Evolutionary conservation across 2,797 vertebrate genomes (phyloP), one percentile per base, ranked within the genome.

Genomic region (Ispidina lecontei): DNA sequence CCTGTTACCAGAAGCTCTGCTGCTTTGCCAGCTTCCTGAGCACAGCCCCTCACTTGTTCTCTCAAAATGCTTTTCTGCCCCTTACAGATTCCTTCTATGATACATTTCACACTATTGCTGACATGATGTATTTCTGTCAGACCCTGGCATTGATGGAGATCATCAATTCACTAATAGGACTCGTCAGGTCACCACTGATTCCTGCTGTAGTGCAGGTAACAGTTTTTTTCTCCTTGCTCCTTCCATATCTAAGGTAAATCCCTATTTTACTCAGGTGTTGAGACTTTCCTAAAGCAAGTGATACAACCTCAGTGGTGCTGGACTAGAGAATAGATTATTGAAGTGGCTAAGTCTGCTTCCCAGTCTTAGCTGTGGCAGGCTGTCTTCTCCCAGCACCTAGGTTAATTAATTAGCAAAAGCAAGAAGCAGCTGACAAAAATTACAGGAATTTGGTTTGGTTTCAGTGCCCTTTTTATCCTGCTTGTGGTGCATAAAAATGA

Each of bases 51-150:
- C 6, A 26, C 47, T 68, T 67, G 21, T 58, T 70, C 47, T 91
- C 85, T 63, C 26, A 71, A 56, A 43, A 9, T 4, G 12, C 18
- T 75, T 55, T 74, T 88, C 51, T 56, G 82, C 89, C 60, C 89
- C 51, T 94, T 89, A 58, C 96, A 99, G 99, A 99, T 97, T 99
- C 98, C 51, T 98, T 99, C 93, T 99, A 99, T 11, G 99, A 99
- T 89, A 99, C 99, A 4, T 99, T 99, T 96, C 98, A 99, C 97
- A 98, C 98, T 6, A 98, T 98, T 74, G 98, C 98, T 41, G 98
- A 99, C 49, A 97, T 99, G 98, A 99, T 99, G 99, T 99, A 99
- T 97, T 99, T 99, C 98, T 99, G 99, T 95, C 99, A 99, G 97
- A 98, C 98, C 88, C 89, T 99, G 96, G 98, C 99, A 28, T 55